These are phyloP conservation scores for Sinocyclocheilus maitianheensis DNA, from an alignment of 2,113 vertebrate genomes.

Conservation along the genomic window DNA sequence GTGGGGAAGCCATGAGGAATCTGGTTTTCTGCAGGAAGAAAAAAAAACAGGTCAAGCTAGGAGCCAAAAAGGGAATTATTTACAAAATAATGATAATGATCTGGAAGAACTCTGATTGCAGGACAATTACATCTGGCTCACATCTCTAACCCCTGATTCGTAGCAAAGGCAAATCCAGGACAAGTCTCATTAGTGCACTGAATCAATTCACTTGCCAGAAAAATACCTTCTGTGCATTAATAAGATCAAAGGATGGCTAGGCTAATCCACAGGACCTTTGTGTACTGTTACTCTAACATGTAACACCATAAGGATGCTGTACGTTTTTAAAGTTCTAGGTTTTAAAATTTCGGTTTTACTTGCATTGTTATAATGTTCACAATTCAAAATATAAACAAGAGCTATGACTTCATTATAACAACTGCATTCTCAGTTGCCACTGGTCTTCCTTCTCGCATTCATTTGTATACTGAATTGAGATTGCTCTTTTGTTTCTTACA, in stretches of 20 bases:
- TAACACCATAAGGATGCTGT: not conserved
- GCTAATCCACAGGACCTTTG: conserved; percentile 2
- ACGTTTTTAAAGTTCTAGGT: not conserved
- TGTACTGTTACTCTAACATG: not conserved
- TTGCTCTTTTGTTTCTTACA: not conserved
- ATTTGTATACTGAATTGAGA: not conserved
- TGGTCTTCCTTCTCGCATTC: not conserved
- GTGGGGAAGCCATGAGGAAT: conserved; percentile 91
- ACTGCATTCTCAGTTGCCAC: not conserved
- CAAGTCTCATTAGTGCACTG: conserved; percentile 17
- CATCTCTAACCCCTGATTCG: too few relatives aligned
- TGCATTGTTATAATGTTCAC: not conserved
- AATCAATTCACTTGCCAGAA: conserved; percentile 23
- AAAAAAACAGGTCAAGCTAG: not conserved
- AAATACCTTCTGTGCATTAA: conserved; percentile 23
- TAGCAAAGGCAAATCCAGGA: conserved; percentile 14
- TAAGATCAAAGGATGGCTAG: conserved; percentile 14
- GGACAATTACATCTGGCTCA: too few relatives aligned
- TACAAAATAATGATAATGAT: not conserved
- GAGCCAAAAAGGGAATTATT: not conserved
- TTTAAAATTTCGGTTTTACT: not conserved
- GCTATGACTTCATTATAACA: not conserved
- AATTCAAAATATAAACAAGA: not conserved
- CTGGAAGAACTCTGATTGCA: not conserved
- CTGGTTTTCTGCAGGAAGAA: conserved; percentile 84